These are phyloP conservation scores for Patella depressa DNA, from an alignment of 2,888 invertebrate genomes.

Conservation along the genomic window DNA sequence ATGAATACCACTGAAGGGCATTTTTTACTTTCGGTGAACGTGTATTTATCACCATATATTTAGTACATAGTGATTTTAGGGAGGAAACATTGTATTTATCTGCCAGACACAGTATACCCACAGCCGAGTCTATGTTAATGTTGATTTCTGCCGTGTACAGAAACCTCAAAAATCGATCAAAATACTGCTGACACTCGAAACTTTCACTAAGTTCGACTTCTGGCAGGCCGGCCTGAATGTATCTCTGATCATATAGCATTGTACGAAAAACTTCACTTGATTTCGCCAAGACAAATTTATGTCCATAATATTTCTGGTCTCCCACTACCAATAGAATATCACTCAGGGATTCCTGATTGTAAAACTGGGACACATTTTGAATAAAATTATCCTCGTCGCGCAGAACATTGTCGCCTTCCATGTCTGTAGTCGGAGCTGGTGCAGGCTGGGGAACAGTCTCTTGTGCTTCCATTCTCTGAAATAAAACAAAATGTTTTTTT, in stretches of 20 bases:
- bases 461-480: slow-evolving; percentile 21
- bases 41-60: slow-evolving; percentile 70
- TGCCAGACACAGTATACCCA: slow-evolving; percentile 70
- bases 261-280: slow-evolving; percentile 70
- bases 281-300: slow-evolving; percentile 71
- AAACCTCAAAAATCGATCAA: slow-evolving; percentile 67
- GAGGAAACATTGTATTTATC: slow-evolving; percentile 71
- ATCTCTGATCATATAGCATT: slow-evolving; percentile 68
- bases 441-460: slow-evolving; percentile 1
- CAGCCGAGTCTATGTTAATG: slow-evolving; percentile 63
- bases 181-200: slow-evolving; percentile 66
- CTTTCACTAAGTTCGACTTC: slow-evolving; percentile 67
- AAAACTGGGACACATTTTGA: slow-evolving; percentile 67
- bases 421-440: neutral
- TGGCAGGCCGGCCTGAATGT: slow-evolving; percentile 56
- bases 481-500: neutral
- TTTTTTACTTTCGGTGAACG: slow-evolving; percentile 66
- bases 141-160: slow-evolving; percentile 69
- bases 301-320: slow-evolving; percentile 57
- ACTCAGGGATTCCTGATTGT: slow-evolving; percentile 65
- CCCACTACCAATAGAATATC: slow-evolving; percentile 65
- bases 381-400: slow-evolving; percentile 68
- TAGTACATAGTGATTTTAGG: slow-evolving; percentile 64
- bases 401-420: slow-evolving; percentile 48
- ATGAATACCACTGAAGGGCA: slow-evolving; percentile 70